phyloP scores from a whole-genome alignment of 2,888 invertebrate species.

The Didymodactylos carnosus region DNA sequence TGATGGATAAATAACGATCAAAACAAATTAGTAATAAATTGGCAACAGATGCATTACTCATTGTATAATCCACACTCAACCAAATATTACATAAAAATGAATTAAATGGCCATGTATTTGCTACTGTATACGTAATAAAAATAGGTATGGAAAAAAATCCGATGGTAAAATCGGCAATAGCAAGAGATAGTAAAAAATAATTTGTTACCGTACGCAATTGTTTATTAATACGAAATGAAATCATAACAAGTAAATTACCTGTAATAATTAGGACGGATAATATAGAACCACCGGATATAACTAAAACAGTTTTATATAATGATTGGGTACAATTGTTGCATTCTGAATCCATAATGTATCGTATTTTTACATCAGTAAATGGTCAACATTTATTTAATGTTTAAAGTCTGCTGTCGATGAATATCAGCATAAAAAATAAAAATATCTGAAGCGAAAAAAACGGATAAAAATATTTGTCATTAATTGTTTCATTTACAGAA shows the following conservation, averaged over 20 bases:
- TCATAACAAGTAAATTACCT: slow-evolving; percentile 92
- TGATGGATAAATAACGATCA: slow-evolving; percentile 73
- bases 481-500: too few relatives aligned
- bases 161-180: slow-evolving; percentile 88
- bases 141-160: slow-evolving; percentile 93
- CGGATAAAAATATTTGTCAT: too few relatives aligned
- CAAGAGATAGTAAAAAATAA: slow-evolving; percentile 72
- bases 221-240: slow-evolving; percentile 93
- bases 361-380: too few relatives aligned
- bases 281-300: neutral
- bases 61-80: slow-evolving; percentile 87
- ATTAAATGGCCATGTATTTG: slow-evolving; percentile 86
- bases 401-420: too few relatives aligned
- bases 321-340: neutral
- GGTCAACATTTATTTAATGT: too few relatives aligned
- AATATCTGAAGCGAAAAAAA: too few relatives aligned
- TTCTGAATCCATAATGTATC: too few relatives aligned
- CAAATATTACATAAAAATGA: slow-evolving; percentile 72
- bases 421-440: too few relatives aligned
- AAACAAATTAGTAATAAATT: slow-evolving; percentile 93
- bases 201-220: slow-evolving; percentile 95
- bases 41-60: slow-evolving; percentile 90
- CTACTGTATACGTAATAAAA: slow-evolving; percentile 72
- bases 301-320: neutral
- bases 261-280: slow-evolving; percentile 47